Conservation (phyloP, 2,888 invertebrate species). For the Stenoptilia bipunctidactyla region DNA sequence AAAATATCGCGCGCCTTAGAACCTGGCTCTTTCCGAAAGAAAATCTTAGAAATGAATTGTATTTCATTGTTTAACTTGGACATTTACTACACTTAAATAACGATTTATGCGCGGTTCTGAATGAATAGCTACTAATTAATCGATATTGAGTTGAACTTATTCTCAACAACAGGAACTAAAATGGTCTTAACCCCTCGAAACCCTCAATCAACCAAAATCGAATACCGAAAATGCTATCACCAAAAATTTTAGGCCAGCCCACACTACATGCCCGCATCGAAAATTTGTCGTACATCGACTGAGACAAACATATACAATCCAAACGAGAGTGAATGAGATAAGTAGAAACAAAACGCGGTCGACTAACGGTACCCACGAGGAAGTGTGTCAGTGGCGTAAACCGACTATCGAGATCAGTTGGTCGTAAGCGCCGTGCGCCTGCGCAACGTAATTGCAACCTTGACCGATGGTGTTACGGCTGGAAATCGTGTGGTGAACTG, state of each 20-base stretch:
- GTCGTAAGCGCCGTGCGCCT: slow-evolving; percentile 33
- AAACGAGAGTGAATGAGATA: slow-evolving; percentile 64
- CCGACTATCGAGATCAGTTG: slow-evolving; percentile 27
- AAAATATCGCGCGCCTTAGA: no score
- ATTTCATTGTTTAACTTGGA: no score
- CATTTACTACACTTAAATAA: no score
- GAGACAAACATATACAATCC: slow-evolving; percentile 35
- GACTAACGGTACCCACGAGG: slow-evolving; percentile 64
- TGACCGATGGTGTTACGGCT: slow-evolving; percentile 38
- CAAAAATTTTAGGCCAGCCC: slow-evolving; percentile 17
- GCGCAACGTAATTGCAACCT: slow-evolving; percentile 42
- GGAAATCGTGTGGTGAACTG: slow-evolving; percentile 25
- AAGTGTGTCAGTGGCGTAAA: slow-evolving; percentile 71
- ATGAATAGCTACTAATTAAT: no score
- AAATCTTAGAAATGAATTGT: no score
- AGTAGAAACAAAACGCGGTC: slow-evolving; percentile 52
- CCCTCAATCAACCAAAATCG: no score
- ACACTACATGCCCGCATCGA: slow-evolving; percentile 61
- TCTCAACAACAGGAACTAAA: no score
- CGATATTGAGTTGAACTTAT: no score
- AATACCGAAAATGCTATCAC: slow-evolving; percentile 42
- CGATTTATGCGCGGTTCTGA: no score
- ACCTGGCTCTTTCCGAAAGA: no score
- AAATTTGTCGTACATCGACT: slow-evolving; percentile 60
- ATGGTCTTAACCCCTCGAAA: no score